A percentile compares a stretch with the other conserved stretches of the same genome.
These are phyloP conservation scores for Andrena praecox DNA, from an alignment of 2,888 invertebrate species.

Conservation along the genomic window DNA sequence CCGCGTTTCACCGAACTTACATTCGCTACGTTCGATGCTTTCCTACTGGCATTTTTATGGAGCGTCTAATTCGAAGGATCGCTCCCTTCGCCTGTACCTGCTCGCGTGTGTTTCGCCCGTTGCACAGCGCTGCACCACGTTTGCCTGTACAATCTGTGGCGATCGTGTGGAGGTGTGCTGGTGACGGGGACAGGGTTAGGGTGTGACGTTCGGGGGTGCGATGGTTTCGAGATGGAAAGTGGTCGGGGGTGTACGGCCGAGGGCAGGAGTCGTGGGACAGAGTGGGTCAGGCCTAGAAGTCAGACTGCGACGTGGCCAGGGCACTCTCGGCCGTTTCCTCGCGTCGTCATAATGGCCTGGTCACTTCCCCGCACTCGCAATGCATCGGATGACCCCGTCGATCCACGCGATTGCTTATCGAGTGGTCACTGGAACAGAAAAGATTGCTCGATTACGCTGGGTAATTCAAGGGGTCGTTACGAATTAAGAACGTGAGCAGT, in stretches of 20 bases:
- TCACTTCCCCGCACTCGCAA: slow-evolving; percentile 82
- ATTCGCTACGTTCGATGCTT: not conserved
- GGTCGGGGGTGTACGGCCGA: slow-evolving; percentile 48
- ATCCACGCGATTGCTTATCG: slow-evolving; percentile 90
- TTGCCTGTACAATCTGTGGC: slow-evolving; percentile 37
- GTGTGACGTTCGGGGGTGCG: slow-evolving; percentile 41
- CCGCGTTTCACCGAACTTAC: slow-evolving; percentile 29
- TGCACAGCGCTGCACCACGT: slow-evolving; percentile 18
- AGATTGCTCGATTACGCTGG: not conserved
- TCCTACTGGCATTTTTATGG: not conserved
- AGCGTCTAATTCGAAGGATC: slow-evolving; percentile 42
- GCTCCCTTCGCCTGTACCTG: slow-evolving; percentile 42
- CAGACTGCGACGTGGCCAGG: slow-evolving; percentile 82
- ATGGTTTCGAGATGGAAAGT: slow-evolving; percentile 46
- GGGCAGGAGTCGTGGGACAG: slow-evolving; percentile 37
- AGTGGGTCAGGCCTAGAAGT: slow-evolving; percentile 76
- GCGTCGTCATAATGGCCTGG: slow-evolving; percentile 84
- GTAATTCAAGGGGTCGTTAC: too few species aligned
- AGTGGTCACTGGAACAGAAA: slow-evolving; percentile 88
- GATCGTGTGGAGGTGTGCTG: slow-evolving; percentile 4
- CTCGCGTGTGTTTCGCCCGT: not conserved
- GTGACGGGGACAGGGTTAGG: slow-evolving; percentile 12
- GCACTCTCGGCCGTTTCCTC: slow-evolving; percentile 84
- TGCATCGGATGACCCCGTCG: slow-evolving; percentile 79
- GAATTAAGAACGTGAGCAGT: too few species aligned